phyloP scores from a whole-genome alignment of 2,888 invertebrate genomes.

The Trissolcus brochymenae region DNA sequence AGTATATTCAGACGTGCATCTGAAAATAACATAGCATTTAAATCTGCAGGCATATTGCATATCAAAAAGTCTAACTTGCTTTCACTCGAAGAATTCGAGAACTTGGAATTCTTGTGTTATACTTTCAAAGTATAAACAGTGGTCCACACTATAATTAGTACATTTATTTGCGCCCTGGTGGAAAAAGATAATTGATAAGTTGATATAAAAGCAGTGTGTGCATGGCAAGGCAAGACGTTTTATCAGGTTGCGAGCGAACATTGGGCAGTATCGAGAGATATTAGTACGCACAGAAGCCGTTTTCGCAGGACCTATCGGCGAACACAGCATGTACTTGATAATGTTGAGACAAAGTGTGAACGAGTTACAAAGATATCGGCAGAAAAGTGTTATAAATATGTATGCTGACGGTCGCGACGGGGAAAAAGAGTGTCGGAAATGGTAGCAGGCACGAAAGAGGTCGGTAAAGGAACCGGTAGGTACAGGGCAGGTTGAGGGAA shows the following conservation, averaged over 20 bases:
- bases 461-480: constrained; percentile 40
- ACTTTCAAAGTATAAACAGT: background rate
- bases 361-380: constrained; percentile 64
- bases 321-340: constrained; percentile 71
- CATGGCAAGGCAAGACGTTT: constrained; percentile 17
- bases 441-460: constrained; percentile 33
- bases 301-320: constrained; percentile 64
- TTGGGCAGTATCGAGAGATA: constrained; percentile 51
- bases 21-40: too few relatives aligned
- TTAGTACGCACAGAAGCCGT: constrained; percentile 64
- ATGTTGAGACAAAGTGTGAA: constrained; percentile 70
- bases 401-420: constrained; percentile 29
- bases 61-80: too few relatives aligned
- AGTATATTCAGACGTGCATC: too few relatives aligned
- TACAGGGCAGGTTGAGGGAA: constrained; percentile 55
- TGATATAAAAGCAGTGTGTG: constrained; percentile 11
- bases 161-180: constrained; percentile 21
- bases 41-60: too few relatives aligned
- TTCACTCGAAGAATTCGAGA: too few relatives aligned
- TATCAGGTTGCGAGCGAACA: constrained; percentile 49
- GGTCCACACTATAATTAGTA: constrained; percentile 26
- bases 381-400: constrained; percentile 63
- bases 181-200: constrained; percentile 37
- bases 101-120: too few relatives aligned
- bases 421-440: constrained; percentile 46